A percentile compares a stretch with the other conserved stretches of the same genome.
These are phyloP conservation scores for Geotrypetes seraphini DNA, from an alignment of 2,797 vertebrate genomes.

Conservation along the genomic window DNA sequence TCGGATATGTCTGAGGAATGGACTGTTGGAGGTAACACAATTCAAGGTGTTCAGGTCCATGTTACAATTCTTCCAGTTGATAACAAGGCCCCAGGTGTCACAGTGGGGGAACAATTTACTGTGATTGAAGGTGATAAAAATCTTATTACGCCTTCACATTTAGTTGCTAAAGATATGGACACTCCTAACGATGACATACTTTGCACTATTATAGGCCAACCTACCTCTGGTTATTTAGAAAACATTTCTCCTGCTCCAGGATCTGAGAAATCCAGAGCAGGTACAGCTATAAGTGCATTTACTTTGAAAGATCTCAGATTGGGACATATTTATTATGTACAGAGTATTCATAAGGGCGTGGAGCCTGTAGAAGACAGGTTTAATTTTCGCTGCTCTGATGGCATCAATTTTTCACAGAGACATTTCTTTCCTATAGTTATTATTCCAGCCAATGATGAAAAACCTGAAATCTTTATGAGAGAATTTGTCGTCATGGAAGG, in stretches of 20 bases:
- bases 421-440: slow-evolving; percentile 82
- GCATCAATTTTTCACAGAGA: slow-evolving; percentile 85
- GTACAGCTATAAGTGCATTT: slow-evolving; percentile 84
- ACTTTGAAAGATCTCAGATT: slow-evolving; percentile 83
- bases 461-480: slow-evolving; percentile 82
- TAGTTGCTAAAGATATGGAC: slow-evolving; percentile 74
- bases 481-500: slow-evolving; percentile 97
- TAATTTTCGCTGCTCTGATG: slow-evolving; percentile 88
- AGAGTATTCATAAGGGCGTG: slow-evolving; percentile 85
- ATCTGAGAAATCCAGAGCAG: slow-evolving; percentile 89
- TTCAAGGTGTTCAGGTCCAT: slow-evolving; percentile 79
- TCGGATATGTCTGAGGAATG: slow-evolving; percentile 86
- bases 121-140: slow-evolving; percentile 78
- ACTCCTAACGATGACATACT: slow-evolving; percentile 79
- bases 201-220: slow-evolving; percentile 86
- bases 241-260: slow-evolving; percentile 92
- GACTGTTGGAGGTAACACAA: slow-evolving; percentile 69
- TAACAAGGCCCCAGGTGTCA: slow-evolving; percentile 78
- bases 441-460: slow-evolving; percentile 81
- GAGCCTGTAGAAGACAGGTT: slow-evolving; percentile 91
- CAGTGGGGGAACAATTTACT: slow-evolving; percentile 64
- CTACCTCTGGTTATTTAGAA: slow-evolving; percentile 81
- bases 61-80: slow-evolving; percentile 90
- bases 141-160: slow-evolving; percentile 60
- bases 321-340: slow-evolving; percentile 85